Evolutionary conservation across 2,888 invertebrate genomes (phyloP).

Genomic region (Sthenelais limicola): DNA sequence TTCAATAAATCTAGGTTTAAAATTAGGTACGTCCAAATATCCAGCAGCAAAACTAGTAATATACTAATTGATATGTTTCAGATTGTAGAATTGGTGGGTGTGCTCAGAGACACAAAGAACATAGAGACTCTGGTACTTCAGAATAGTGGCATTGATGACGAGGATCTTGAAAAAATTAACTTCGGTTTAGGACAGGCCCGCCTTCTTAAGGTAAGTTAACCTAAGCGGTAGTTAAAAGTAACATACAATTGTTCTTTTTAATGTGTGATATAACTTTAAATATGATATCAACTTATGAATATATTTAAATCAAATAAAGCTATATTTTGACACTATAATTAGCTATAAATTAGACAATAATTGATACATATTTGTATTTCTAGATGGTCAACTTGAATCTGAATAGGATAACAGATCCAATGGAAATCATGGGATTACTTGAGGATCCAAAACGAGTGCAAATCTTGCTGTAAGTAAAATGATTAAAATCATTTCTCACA

Average conservation of each 20-base stretch:
- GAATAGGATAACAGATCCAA: conserved; percentile 54
- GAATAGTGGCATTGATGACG: conserved; percentile 57
- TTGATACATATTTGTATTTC: not conserved
- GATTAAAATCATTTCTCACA: too few species aligned
- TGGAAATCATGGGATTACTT: conserved; percentile 1
- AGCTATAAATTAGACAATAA: too few species aligned
- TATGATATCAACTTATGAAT: too few species aligned
- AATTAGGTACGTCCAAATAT: too few species aligned
- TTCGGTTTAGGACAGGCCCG: conserved; percentile 28
- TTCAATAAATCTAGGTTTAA: too few species aligned
- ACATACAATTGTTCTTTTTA: too few species aligned
- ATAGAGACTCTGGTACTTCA: conserved; percentile 55
- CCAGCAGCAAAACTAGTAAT: too few species aligned
- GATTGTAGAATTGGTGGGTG: conserved; percentile 55
- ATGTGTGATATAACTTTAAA: too few species aligned
- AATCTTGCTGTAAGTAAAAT: conserved; percentile 40
- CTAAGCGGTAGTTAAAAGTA: too few species aligned
- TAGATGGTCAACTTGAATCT: conserved; percentile 60
- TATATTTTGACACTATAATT: too few species aligned
- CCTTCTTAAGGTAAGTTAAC: conserved; percentile 36
- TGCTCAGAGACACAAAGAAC: conserved; percentile 50
- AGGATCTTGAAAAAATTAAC: not conserved
- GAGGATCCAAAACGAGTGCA: conserved; percentile 6
- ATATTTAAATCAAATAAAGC: too few species aligned
- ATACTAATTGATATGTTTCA: too few species aligned